Evolutionary conservation across 2,888 invertebrate species (phyloP).

Genomic region (Erpobdella octoculata): DNA sequence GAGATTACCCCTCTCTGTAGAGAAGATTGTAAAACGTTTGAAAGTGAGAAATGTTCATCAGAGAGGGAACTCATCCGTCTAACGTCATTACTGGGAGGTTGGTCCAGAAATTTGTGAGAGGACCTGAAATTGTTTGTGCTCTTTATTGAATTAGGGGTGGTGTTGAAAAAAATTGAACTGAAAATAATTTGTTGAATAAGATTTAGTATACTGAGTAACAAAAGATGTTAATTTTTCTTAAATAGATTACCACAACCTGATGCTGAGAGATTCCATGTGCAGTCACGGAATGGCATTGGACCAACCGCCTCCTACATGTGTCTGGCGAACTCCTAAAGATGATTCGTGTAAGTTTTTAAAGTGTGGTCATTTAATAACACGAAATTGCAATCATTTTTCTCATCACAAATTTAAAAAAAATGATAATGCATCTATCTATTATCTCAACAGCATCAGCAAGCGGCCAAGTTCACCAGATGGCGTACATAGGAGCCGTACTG

Average conservation of each 20-base stretch:
- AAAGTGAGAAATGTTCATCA: constrained; percentile 7
- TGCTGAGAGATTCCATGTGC: constrained; percentile 6
- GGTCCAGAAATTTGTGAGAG: background rate
- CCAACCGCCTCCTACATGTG: background rate
- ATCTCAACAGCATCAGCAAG: too few relatives aligned
- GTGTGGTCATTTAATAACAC: too few relatives aligned
- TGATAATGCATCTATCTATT: too few relatives aligned
- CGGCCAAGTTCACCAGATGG: background rate
- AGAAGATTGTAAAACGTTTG: constrained; percentile 15
- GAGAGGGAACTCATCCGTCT: constrained; percentile 14
- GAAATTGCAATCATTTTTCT: too few relatives aligned
- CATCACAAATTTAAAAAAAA: too few relatives aligned
- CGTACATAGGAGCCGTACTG: background rate
- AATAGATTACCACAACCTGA: background rate
- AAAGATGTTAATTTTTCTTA: background rate
- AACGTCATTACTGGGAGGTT: constrained; percentile 1
- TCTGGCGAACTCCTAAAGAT: background rate
- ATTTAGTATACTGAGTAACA: background rate
- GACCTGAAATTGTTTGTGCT: background rate
- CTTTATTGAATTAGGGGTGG: background rate
- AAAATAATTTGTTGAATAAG: background rate
- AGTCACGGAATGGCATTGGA: background rate
- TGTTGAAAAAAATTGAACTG: background rate
- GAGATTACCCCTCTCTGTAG: background rate
- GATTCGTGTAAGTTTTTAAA: too few relatives aligned